Conservation (phyloP, 92 coral and sea anemone species). For the Muricea muricata region DNA sequence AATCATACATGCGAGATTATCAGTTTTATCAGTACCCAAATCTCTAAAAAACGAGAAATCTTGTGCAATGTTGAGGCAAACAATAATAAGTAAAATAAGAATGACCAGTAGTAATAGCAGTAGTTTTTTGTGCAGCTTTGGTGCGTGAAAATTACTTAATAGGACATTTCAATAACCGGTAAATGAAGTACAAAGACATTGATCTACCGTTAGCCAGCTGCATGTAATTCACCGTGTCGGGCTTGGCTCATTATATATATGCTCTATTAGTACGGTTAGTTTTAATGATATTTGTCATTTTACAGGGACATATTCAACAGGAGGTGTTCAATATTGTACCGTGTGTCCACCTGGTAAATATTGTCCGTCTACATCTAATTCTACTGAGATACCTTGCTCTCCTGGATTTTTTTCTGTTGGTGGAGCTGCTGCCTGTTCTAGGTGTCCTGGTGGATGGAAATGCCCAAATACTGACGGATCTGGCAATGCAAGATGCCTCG, state of each 20-base stretch:
- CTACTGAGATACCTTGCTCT: slow-evolving; percentile 62
- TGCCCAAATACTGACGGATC: slow-evolving; percentile 85
- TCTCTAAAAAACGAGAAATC: too few species aligned
- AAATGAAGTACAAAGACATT: too few species aligned
- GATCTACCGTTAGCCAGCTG: too few species aligned
- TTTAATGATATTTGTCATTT: neutral
- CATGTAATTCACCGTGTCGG: neutral
- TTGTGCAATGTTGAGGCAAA: too few species aligned
- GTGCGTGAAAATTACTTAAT: too few species aligned
- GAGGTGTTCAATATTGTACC: slow-evolving; percentile 77
- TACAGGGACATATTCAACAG: slow-evolving; percentile 84
- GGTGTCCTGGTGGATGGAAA: slow-evolving; percentile 88
- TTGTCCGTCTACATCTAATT: slow-evolving; percentile 70
- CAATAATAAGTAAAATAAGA: too few species aligned
- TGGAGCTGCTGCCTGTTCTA: slow-evolving; percentile 70
- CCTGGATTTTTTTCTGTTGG: slow-evolving; percentile 82
- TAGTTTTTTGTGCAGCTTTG: too few species aligned
- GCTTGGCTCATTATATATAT: neutral
- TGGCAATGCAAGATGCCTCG: slow-evolving; percentile 84
- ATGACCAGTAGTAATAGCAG: too few species aligned
- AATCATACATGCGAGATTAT: too few species aligned
- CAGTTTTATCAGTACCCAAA: too few species aligned
- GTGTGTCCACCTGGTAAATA: slow-evolving; percentile 81
- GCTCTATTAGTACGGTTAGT: neutral
- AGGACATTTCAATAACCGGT: too few species aligned